These are phyloP conservation scores for Diabrotica balteata DNA, from an alignment of 2,888 invertebrate genomes.

Conservation along the genomic window DNA sequence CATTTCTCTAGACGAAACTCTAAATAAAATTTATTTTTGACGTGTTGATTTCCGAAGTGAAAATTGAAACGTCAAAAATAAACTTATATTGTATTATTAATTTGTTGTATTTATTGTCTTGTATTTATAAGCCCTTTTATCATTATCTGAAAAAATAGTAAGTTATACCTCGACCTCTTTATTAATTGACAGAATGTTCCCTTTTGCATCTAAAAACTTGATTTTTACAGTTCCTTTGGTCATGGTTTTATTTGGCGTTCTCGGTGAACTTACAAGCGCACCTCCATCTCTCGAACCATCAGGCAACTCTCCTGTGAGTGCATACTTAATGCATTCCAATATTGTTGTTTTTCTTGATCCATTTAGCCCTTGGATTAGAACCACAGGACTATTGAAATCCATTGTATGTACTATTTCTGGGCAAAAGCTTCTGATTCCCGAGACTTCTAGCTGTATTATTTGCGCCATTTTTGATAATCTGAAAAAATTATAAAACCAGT, in stretches of 20 bases:
- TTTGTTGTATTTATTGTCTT: too few relatives aligned
- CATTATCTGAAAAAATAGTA: too few relatives aligned
- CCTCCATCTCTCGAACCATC: constrained; percentile 77
- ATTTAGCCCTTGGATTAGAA: constrained; percentile 94
- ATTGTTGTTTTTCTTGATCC: constrained; percentile 97
- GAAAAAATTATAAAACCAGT: too few relatives aligned
- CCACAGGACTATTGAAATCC: constrained; percentile 81
- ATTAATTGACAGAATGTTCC: constrained; percentile 67
- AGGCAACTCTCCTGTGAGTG: constrained; percentile 92
- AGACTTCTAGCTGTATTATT: constrained; percentile 77
- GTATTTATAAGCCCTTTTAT: too few relatives aligned
- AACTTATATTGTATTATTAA: too few relatives aligned
- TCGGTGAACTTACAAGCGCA: constrained; percentile 93
- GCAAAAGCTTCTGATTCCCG: constrained; percentile 92
- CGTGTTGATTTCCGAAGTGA: too few relatives aligned
- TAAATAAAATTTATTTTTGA: too few relatives aligned
- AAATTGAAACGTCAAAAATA: too few relatives aligned
- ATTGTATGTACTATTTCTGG: constrained; percentile 76
- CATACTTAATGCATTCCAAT: constrained; percentile 92
- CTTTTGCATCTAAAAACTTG: constrained; percentile 55
- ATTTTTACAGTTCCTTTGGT: constrained; percentile 60
- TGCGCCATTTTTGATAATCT: too few relatives aligned
- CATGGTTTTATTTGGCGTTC: constrained; percentile 65
- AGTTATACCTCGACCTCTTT: constrained; percentile 61
- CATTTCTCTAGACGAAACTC: too few relatives aligned